Conservation (phyloP, 1,140 invertebrate genomes). For the Sarcophaga peregrina region DNA sequence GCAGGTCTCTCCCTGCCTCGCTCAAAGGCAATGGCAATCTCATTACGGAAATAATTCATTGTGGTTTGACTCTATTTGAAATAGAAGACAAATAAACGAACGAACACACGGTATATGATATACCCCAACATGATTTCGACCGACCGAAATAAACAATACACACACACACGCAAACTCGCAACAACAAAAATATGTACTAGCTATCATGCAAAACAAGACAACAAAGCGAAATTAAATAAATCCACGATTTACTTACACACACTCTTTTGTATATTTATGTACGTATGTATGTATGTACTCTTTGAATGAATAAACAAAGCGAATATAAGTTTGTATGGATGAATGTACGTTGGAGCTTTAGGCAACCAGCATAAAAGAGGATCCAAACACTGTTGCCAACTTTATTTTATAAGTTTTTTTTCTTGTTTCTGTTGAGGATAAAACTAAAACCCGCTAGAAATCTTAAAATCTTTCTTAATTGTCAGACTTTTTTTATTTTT, state of each 20-base stretch:
- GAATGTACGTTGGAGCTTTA: not conserved
- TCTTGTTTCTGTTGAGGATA: no score
- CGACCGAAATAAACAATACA: not conserved
- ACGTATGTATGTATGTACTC: not conserved
- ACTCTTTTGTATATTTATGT: not conserved
- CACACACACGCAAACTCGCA: not conserved
- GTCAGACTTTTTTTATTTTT: no score
- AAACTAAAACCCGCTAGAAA: no score
- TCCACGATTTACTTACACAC: not conserved
- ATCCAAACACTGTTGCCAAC: not conserved
- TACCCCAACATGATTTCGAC: not conserved
- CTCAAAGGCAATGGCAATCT: not conserved
- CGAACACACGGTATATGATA: not conserved
- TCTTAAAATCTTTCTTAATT: no score
- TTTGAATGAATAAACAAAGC: conserved; percentile 25
- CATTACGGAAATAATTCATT: not conserved
- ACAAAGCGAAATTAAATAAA: conserved; percentile 22
- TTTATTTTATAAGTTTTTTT: no score
- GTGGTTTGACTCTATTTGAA: not conserved
- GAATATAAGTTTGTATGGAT: conserved; percentile 15
- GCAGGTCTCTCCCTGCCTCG: not conserved
- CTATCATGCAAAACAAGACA: not conserved
- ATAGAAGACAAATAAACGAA: not conserved
- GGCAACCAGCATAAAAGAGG: not conserved
- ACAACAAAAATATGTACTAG: no score